A percentile compares a stretch with the other conserved stretches of the same genome.
Conservation (phyloP, 2,113 vertebrate genomes). For the Mystacornis crossleyi region DNA sequence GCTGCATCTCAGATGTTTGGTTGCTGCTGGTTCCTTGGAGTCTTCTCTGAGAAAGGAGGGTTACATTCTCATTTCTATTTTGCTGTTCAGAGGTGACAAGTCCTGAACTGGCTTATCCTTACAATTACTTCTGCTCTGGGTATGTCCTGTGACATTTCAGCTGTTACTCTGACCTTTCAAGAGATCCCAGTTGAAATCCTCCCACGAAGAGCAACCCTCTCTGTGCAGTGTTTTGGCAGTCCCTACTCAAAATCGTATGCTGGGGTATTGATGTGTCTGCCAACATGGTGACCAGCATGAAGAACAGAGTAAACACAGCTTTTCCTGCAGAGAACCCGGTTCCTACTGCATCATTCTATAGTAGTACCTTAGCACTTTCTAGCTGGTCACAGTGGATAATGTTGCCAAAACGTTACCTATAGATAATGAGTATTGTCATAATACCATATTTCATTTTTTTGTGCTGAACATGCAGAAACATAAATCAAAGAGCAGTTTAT, state of each 20-base stretch:
- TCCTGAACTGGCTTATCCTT: not conserved
- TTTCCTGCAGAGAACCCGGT: not conserved
- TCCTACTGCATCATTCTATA: not conserved
- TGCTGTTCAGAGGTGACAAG: not conserved
- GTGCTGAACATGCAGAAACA: not conserved
- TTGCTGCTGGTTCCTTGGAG: not conserved
- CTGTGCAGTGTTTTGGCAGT: not conserved
- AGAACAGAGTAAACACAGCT: not conserved
- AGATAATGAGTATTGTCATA: not conserved
- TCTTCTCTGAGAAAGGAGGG: not conserved
- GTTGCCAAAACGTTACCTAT: not conserved
- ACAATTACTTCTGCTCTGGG: not conserved
- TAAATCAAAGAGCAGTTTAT: slow-evolving; percentile 6
- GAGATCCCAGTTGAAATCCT: not conserved
- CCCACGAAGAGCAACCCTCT: not conserved
- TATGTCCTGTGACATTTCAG: not conserved
- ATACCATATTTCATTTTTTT: not conserved
- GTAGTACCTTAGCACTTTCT: not conserved
- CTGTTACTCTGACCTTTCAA: not conserved
- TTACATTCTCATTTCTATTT: not conserved
- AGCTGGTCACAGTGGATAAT: not conserved
- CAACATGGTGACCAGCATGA: not conserved
- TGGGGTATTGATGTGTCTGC: not conserved
- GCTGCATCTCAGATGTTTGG: not conserved
- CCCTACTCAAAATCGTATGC: not conserved